These are phyloP conservation scores for Tachypleus tridentatus DNA, from an alignment of 1,140 invertebrate genomes.

Conservation along the genomic window DNA sequence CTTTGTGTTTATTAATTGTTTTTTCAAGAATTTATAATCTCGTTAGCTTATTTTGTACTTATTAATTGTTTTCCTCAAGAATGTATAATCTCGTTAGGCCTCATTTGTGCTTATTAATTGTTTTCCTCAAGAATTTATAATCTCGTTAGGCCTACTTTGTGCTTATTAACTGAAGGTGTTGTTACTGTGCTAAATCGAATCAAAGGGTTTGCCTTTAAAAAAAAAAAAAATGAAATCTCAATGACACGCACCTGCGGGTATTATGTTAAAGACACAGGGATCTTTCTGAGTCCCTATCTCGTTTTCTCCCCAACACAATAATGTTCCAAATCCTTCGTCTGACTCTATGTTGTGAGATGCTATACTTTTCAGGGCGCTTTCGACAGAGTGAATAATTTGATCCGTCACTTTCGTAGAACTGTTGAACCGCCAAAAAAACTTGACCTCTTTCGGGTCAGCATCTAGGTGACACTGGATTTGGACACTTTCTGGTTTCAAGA, in stretches of 20 bases:
- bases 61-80: too few species aligned
- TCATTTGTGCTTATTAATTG: too few species aligned
- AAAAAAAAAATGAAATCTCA: too few species aligned
- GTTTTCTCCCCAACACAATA: conserved; percentile 27
- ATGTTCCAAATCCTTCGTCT: conserved; percentile 19
- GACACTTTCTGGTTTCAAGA: conserved; percentile 59
- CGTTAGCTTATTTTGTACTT: too few species aligned
- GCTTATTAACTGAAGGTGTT: too few species aligned
- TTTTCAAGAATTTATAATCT: too few species aligned
- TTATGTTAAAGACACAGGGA: conserved; percentile 60
- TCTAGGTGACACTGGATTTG: conserved; percentile 72
- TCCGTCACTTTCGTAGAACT: conserved; percentile 20
- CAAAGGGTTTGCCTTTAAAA: too few species aligned
- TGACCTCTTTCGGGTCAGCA: conserved; percentile 61
- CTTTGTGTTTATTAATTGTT: too few species aligned
- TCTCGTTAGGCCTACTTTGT: too few species aligned
- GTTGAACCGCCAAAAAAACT: conserved; percentile 32
- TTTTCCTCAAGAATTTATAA: too few species aligned
- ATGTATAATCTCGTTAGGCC: too few species aligned
- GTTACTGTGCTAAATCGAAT: too few species aligned
- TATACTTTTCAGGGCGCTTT: conserved; percentile 11
- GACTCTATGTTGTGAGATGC: conserved; percentile 23
- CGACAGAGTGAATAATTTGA: conserved; percentile 14
- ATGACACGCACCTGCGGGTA: conserved; percentile 49
- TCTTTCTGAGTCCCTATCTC: conserved; percentile 26